phyloP scores from a whole-genome alignment of 2,113 vertebrate genomes.

The Heptranchias perlo region DNA sequence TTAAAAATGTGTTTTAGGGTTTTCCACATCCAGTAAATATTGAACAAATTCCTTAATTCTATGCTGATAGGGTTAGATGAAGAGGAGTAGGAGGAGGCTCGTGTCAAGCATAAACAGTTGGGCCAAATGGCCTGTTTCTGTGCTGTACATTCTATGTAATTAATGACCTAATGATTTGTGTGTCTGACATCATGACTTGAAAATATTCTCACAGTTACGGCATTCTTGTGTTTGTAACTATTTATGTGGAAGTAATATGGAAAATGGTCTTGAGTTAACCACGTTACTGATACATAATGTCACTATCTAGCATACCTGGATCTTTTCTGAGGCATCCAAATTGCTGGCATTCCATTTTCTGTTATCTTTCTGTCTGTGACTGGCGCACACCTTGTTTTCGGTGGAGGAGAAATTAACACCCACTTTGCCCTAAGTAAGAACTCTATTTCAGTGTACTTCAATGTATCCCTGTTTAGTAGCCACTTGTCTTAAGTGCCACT shows the following conservation, averaged over 20 bases:
- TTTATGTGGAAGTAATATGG: background rate
- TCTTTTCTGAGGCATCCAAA: background rate
- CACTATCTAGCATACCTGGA: background rate
- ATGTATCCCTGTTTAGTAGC: background rate
- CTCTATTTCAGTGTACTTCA: background rate
- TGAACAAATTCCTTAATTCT: background rate
- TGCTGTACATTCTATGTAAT: background rate
- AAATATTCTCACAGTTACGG: background rate
- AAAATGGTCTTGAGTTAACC: background rate
- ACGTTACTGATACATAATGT: background rate
- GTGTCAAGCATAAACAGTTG: background rate
- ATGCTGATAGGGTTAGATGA: background rate
- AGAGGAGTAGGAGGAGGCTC: background rate
- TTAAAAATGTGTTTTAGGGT: background rate
- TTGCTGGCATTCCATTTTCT: background rate
- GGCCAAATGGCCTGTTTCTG: background rate
- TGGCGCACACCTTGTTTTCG: background rate
- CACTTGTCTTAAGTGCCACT: background rate
- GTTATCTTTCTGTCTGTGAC: background rate
- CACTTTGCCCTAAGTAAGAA: background rate
- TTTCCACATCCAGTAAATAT: background rate
- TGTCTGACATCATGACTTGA: background rate
- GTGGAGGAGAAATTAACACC: background rate
- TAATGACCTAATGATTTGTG: background rate
- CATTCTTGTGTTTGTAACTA: background rate